Conservation (phyloP, 2,888 invertebrate species). For the Spisula solida region DNA sequence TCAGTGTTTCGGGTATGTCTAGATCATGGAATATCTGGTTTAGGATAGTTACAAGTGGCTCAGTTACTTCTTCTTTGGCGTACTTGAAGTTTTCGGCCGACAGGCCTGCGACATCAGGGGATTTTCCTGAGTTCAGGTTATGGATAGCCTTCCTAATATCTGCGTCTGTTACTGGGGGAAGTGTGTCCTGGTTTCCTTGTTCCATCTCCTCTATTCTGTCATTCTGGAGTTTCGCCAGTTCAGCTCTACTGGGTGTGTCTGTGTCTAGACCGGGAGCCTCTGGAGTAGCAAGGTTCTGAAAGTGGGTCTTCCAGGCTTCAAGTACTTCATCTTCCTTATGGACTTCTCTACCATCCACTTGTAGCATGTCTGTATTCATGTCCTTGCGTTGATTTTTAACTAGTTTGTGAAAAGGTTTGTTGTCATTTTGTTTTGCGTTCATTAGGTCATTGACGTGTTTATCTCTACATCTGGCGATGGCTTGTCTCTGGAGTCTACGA, state of each 20-base stretch:
- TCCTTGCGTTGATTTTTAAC: neutral
- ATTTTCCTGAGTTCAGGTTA: conserved; percentile 24
- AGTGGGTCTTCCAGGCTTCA: neutral
- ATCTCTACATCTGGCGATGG: neutral
- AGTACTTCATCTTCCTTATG: neutral
- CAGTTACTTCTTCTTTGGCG: neutral
- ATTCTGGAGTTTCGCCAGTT: neutral
- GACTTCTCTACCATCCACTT: neutral
- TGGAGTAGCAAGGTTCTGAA: conserved; percentile 24
- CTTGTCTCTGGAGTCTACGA: neutral
- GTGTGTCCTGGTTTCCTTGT: neutral
- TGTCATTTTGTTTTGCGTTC: neutral
- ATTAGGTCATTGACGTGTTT: neutral
- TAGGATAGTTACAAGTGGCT: neutral
- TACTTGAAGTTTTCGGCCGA: neutral
- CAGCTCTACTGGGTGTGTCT: neutral
- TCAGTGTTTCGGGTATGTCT: neutral
- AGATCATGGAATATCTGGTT: conserved; percentile 26
- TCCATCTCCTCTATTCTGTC: neutral
- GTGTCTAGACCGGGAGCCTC: neutral
- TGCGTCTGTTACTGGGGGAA: neutral
- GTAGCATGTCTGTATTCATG: neutral
- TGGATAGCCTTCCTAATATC: conserved; percentile 18
- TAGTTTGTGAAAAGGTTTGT: neutral
- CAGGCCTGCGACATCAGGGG: neutral